These are phyloP conservation scores for Apamea monoglypha DNA, from an alignment of 2,888 invertebrate species.

Conservation along the genomic window DNA sequence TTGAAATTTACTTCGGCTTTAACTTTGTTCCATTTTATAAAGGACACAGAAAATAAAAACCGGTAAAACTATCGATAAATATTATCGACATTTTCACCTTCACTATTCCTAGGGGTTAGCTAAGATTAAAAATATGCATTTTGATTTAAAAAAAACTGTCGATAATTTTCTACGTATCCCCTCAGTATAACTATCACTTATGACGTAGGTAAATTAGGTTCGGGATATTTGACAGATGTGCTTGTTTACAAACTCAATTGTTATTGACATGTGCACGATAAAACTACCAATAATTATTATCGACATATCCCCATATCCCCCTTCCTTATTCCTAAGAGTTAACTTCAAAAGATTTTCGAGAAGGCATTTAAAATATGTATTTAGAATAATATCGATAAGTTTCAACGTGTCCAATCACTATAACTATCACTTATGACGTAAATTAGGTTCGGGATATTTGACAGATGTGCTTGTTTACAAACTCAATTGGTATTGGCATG, in stretches of 20 bases:
- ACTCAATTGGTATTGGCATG: constrained; percentile 55
- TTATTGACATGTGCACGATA: constrained; percentile 52
- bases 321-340: background rate
- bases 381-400: constrained; percentile 25
- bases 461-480: constrained; percentile 68
- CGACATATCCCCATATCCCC: no score
- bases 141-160: constrained; percentile 11
- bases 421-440: constrained; percentile 70
- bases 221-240: constrained; percentile 70
- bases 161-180: constrained; percentile 24
- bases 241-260: constrained; percentile 53
- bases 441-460: constrained; percentile 67
- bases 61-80: constrained; percentile 7
- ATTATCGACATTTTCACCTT: background rate
- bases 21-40: background rate
- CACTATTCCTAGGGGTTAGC: background rate
- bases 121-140: background rate
- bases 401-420: constrained; percentile 60
- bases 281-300: constrained; percentile 6
- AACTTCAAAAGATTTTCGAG: background rate
- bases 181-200: constrained; percentile 69
- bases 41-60: background rate
- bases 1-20: constrained; percentile 44
- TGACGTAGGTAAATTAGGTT: constrained; percentile 69
- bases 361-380: background rate